phyloP scores from a whole-genome alignment of 2,888 invertebrate species.

The Cantharis rufa region DNA sequence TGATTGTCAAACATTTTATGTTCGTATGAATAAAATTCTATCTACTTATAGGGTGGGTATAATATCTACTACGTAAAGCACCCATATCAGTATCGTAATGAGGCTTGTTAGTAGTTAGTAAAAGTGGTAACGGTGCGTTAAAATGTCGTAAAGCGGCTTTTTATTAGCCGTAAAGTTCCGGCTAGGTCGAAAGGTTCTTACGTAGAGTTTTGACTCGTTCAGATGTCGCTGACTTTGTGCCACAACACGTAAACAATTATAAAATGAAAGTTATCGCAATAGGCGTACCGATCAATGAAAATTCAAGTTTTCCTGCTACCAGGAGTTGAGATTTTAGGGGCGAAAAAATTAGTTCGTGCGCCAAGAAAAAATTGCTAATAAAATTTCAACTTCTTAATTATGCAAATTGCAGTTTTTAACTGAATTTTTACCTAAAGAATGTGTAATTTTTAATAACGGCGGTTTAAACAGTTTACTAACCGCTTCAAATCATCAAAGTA shows the following conservation, averaged over 20 bases:
- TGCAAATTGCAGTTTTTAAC: not conserved
- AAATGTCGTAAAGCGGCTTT: constrained; percentile 56
- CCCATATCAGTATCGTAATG: constrained; percentile 54
- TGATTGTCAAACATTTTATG: constrained; percentile 31
- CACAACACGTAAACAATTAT: constrained; percentile 51
- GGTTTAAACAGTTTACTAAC: not conserved
- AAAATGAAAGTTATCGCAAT: constrained; percentile 13
- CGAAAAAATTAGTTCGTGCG: not conserved
- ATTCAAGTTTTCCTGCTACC: too few species aligned
- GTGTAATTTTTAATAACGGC: not conserved
- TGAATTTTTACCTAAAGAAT: not conserved
- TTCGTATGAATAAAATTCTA: constrained; percentile 31
- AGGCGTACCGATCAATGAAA: not conserved
- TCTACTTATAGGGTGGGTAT: constrained; percentile 37
- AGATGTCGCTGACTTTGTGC: constrained; percentile 35
- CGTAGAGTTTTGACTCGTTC: constrained; percentile 42
- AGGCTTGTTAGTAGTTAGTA: constrained; percentile 56
- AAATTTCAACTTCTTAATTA: not conserved
- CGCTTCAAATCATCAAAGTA: not conserved
- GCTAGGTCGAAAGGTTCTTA: constrained; percentile 46
- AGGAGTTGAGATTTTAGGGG: not conserved
- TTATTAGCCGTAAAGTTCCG: constrained; percentile 55
- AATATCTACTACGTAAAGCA: constrained; percentile 49
- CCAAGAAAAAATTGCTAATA: not conserved
- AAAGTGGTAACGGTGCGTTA: constrained; percentile 56